phyloP scores from a whole-genome alignment of 2,888 invertebrate species.

The Sesia bembeciformis region DNA sequence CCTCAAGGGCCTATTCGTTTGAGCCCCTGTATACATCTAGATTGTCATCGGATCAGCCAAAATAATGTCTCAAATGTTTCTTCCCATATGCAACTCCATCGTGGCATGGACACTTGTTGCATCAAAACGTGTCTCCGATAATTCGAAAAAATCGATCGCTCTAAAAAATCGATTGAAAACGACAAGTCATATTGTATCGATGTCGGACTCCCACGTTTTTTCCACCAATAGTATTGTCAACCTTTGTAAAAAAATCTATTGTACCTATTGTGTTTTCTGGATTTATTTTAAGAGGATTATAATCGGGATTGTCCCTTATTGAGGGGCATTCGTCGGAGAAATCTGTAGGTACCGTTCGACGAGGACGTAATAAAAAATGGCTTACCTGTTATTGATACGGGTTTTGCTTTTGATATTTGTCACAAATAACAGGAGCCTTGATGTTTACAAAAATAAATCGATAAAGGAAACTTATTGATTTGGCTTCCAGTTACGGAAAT shows the following conservation, averaged over 20 bases:
- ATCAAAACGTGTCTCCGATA: neutral
- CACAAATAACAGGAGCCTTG: too few species aligned
- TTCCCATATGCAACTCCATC: too few species aligned
- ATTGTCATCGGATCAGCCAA: too few species aligned
- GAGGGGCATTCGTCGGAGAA: conserved; percentile 30
- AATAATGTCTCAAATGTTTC: too few species aligned
- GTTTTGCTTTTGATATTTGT: too few species aligned
- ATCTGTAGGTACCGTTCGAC: conserved; percentile 11
- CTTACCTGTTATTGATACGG: too few species aligned
- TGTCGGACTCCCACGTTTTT: conserved; percentile 20
- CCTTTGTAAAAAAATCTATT: conserved; percentile 2
- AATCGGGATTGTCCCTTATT: conserved; percentile 29
- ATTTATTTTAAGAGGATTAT: conserved; percentile 42
- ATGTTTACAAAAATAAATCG: too few species aligned
- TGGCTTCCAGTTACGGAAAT: too few species aligned
- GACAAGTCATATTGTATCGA: neutral
- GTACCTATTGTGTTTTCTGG: conserved; percentile 6
- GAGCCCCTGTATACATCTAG: too few species aligned
- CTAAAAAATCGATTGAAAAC: neutral
- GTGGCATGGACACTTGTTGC: neutral
- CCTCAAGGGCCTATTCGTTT: too few species aligned
- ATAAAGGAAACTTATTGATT: too few species aligned
- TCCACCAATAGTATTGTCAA: conserved; percentile 16
- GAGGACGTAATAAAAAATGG: too few species aligned
- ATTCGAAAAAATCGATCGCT: neutral